Base-by-base conservation (phyloP, 1,140 invertebrate species). In the Hermetia illucens region DNA sequence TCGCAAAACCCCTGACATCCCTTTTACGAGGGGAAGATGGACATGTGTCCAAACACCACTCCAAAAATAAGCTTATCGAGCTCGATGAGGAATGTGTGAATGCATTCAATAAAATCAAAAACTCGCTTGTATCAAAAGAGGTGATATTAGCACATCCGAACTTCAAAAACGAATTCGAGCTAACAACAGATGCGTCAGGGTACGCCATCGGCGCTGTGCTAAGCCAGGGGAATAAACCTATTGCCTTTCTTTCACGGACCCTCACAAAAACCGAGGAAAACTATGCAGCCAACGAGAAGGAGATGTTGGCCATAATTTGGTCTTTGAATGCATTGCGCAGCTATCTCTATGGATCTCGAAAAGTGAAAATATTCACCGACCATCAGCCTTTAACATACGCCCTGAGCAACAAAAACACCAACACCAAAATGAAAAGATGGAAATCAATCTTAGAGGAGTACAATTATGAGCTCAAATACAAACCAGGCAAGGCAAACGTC, bases 31-130 rank as follows among this genome's bases (percentile, higher is more conserved):
- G 39, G 3, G 40, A 42, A 30, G 42, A 44, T 20, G 40, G 42
- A 19, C 29, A 41, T 16, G 36, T 46, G 21, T 10, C 31, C 6
- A 17, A 34, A 9, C 17, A 44, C 2, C n/a, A 34, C 18, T 41
- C 36, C 2, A 33, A 37, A 27, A 47, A 43, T 2, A 36, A 39
- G 12, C 16, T 21, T 18, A 36, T 43, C 10, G 17, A 22, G 2
- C 34, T 46, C 12, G 21, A 32, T 20, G 25, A 33, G 20, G 24
- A 34, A 9, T 24, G 49, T 38, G 13, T 55, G 43, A n/a, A 49
- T 9, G 46, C 55, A 8, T 63, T 68, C 39, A 43, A 65, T 16
- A 47, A 34, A 32, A 43, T 63, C 13, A 64, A 62, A 54, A 39
- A 54, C 27, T 46, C 52, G 21, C 32, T 68, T 24, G 53, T 47